Evolutionary conservation across 2,888 invertebrate genomes (phyloP), one percentile per base, ranked within the genome.

Genomic region (Heteromyza rotundicornis): DNA sequence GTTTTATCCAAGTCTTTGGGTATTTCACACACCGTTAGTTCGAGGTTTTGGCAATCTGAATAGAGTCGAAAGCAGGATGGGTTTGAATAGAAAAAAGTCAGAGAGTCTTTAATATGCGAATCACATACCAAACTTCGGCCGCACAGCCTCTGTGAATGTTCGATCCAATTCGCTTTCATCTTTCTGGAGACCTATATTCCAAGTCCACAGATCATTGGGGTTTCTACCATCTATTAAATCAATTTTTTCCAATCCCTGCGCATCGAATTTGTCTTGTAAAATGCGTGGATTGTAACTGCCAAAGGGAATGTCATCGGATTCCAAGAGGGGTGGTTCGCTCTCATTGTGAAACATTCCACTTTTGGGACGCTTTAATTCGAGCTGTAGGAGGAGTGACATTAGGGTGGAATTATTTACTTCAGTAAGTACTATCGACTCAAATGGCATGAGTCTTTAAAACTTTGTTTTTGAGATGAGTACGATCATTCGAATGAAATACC

Each of bases 321-420:
- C 71, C 24, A 73, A 17, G 1, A 62, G 63, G 0, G 74, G 72
- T 1, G 75, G 70, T 57, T 76, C 68, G 1, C 75, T 75, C 64
- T 82, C 78, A 60, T 82, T 82, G 2, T 81, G 49, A 50, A 73
- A 79, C 59, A 81, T 70, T 2, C 82, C 81, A 66, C 80, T 82
- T 61, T 77, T 80, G 1, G 80, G 80, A 2, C 77, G 76, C 44
- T 78, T 78, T 2, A 82, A 49, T 44, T 76, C 76, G 1, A 82
- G 76, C 82, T 82, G 24, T 22, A 57, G 53, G 10, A n/a, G n/a
- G n/a, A n/a, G n/a, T n/a, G n/a, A n/a, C n/a, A n/a, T n/a, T n/a
- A n/a, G n/a, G n/a, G n/a, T n/a, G n/a, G n/a, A n/a, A n/a, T n/a
- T n/a, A n/a, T n/a, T n/a, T n/a, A n/a, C n/a, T n/a, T n/a, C n/a